phyloP scores from a whole-genome alignment of 1,140 invertebrate genomes.

The Trichonephila clavipes region DNA sequence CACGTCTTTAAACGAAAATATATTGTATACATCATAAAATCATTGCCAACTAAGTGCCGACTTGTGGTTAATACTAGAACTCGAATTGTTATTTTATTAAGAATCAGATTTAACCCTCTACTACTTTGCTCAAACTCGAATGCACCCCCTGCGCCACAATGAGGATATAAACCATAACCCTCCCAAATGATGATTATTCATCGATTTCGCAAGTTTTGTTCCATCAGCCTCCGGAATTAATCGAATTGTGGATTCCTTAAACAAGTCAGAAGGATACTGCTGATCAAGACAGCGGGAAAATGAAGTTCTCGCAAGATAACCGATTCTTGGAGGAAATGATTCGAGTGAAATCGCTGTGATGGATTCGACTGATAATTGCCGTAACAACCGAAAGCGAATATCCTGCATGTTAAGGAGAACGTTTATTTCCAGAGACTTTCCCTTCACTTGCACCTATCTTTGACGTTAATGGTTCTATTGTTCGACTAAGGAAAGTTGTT shows the following conservation, averaged over 20 bases:
- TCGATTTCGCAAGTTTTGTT: not conserved
- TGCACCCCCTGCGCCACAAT: too few species aligned
- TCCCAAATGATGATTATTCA: not conserved
- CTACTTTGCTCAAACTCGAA: too few species aligned
- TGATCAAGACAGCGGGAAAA: not conserved
- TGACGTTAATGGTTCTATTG: not conserved
- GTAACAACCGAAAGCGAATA: not conserved
- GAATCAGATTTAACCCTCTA: too few species aligned
- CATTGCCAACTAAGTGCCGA: too few species aligned
- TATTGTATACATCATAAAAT: too few species aligned
- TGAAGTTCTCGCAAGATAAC: not conserved
- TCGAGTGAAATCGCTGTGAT: not conserved
- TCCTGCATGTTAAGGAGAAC: not conserved
- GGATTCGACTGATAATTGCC: constrained; percentile 4
- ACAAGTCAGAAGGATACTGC: not conserved
- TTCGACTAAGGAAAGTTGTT: not conserved
- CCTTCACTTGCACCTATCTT: not conserved
- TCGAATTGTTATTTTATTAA: too few species aligned
- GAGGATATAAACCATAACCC: too few species aligned
- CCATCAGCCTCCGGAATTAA: not conserved
- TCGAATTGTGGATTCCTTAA: not conserved
- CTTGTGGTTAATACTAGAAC: too few species aligned
- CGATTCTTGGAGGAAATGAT: not conserved
- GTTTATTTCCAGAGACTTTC: not conserved
- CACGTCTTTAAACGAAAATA: too few species aligned